Evolutionary conservation across 1,140 invertebrate genomes (phyloP).

Genomic region (Drosophila leontia): DNA sequence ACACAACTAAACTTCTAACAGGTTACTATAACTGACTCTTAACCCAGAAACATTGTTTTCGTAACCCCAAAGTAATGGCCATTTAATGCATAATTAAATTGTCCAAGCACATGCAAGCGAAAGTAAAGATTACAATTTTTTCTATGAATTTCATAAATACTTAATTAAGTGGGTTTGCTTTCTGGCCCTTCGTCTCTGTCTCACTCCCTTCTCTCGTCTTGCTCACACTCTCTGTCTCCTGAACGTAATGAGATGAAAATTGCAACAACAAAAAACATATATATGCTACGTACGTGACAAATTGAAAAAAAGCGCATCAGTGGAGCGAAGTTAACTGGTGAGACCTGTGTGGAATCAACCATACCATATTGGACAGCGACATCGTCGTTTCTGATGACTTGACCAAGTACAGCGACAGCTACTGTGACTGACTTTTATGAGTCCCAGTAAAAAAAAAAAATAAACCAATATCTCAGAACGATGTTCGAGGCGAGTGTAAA

Average conservation of each 20-base stretch:
- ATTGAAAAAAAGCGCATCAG: conserved; percentile 84
- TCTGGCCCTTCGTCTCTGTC: background rate
- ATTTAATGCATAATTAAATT: conserved; percentile 80
- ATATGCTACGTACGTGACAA: conserved; percentile 79
- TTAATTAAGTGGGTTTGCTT: conserved; percentile 72
- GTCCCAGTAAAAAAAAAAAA: conserved; percentile 58
- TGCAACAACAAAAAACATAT: conserved; percentile 32
- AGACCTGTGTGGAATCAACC: conserved; percentile 82
- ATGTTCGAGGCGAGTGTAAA: conserved; percentile 32
- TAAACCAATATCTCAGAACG: conserved; percentile 49
- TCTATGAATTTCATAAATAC: conserved; percentile 81
- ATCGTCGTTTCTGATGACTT: conserved; percentile 71
- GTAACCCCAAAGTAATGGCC: conserved; percentile 45
- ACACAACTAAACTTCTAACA: background rate
- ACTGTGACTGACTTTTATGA: conserved; percentile 74
- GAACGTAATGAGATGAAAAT: conserved; percentile 70
- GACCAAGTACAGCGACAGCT: conserved; percentile 54
- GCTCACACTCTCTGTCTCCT: conserved; percentile 4
- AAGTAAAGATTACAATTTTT: conserved; percentile 60
- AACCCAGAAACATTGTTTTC: conserved; percentile 56
- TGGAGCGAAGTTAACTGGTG: conserved; percentile 82
- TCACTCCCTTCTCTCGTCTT: background rate
- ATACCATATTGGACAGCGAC: conserved; percentile 76
- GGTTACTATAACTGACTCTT: conserved; percentile 14
- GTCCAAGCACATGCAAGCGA: conserved; percentile 67